phyloP scores from a whole-genome alignment of 2,888 invertebrate genomes.

The Oscheius sp. region DNA sequence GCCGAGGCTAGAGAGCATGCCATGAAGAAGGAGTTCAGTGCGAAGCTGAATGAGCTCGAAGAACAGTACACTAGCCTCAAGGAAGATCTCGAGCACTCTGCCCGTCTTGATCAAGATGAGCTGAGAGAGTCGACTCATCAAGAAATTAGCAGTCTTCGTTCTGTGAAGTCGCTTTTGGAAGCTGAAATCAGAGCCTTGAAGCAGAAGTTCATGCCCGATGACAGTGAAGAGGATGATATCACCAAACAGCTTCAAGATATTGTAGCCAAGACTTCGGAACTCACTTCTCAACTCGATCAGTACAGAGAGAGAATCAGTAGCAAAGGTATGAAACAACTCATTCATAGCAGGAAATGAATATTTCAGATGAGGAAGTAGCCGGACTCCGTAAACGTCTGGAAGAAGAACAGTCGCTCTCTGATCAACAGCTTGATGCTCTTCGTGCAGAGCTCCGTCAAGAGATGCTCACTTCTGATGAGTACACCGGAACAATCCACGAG shows the following conservation, averaged over 20 bases:
- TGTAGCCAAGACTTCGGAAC: constrained; percentile 51
- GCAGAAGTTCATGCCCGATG: constrained; percentile 53
- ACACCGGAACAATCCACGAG: constrained; percentile 41
- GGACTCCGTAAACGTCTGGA: constrained; percentile 51
- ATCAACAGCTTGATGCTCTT: constrained; percentile 51
- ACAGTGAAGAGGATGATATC: constrained; percentile 47
- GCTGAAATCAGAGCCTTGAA: constrained; percentile 58
- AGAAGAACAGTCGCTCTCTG: constrained; percentile 53
- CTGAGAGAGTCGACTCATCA: constrained; percentile 64
- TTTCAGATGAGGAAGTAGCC: constrained; percentile 53
- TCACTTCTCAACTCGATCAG: constrained; percentile 50
- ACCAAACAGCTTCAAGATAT: constrained; percentile 54
- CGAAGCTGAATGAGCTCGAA: constrained; percentile 71
- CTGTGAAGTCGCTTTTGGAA: constrained; percentile 59
- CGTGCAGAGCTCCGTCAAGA: constrained; percentile 51
- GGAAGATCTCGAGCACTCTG: constrained; percentile 65
- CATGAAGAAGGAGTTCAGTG: constrained; percentile 70
- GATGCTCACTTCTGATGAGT: constrained; percentile 33
- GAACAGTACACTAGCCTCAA: constrained; percentile 70
- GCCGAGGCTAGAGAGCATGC: constrained; percentile 71
- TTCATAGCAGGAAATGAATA: not conserved
- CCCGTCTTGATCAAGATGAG: constrained; percentile 58
- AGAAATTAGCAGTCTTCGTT: constrained; percentile 61
- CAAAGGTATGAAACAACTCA: constrained; percentile 39
- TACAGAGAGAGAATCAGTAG: constrained; percentile 51